Percentiles rank a stretch among this genome's conserved stretches.
Conservation (phyloP, 2,888 invertebrate genomes). For the Acanthosepion lycidas region DNA sequence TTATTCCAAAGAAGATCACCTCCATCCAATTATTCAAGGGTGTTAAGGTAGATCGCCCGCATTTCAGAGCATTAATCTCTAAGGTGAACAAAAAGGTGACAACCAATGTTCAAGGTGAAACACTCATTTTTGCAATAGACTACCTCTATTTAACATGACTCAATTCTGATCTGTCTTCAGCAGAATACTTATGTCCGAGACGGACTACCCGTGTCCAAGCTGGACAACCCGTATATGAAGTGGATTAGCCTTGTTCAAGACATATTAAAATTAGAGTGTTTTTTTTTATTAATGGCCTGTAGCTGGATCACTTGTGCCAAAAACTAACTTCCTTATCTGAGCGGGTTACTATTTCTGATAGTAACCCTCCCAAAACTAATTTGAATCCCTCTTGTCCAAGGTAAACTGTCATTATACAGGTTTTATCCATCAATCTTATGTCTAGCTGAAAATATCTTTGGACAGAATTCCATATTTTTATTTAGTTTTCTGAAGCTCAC, state of each 20-base stretch:
- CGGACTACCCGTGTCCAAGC: constrained; percentile 33
- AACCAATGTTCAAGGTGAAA: neutral
- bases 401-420: neutral
- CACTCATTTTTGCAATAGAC: neutral
- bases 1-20: neutral
- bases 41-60: neutral
- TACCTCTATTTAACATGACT: neutral
- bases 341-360: neutral
- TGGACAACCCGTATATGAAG: neutral
- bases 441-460: neutral
- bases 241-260: neutral
- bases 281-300: neutral
- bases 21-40: neutral
- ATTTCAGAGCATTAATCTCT: neutral
- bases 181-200: neutral
- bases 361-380: neutral
- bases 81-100: neutral
- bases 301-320: neutral
- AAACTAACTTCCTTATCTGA: neutral
- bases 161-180: neutral
- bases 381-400: neutral
- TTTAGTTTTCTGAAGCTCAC: neutral
- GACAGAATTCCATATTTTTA: neutral
- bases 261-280: neutral
- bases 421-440: neutral